Percentiles rank a stretch among this genome's conserved stretches.
Evolutionary conservation across 2,888 invertebrate genomes (phyloP).

Genomic region (Pterostichus madidus): DNA sequence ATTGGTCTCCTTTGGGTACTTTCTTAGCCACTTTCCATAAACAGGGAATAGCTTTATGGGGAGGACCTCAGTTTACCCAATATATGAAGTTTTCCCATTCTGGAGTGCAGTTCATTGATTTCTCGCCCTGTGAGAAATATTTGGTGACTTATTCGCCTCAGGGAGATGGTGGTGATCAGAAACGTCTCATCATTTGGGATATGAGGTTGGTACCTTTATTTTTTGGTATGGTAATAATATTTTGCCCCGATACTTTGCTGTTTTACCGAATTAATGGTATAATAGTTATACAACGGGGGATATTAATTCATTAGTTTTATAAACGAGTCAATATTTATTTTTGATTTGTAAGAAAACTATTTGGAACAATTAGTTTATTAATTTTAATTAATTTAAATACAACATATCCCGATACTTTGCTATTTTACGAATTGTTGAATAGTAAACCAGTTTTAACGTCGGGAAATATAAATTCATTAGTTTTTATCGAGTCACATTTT

Average conservation of each 20-base stretch:
- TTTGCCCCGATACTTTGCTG: conserved; percentile 67
- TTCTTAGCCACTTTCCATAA: conserved; percentile 98
- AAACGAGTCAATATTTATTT: conserved; percentile 8
- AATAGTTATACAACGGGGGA: conserved; percentile 51
- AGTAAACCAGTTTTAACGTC: conserved; percentile 41
- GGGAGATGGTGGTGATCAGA: conserved; percentile 84
- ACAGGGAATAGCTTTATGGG: conserved; percentile 98
- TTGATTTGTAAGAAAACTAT: not conserved
- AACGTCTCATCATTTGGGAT: conserved; percentile 97
- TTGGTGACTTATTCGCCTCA: conserved; percentile 96
- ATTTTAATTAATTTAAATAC: no score
- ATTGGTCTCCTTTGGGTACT: conserved; percentile 98
- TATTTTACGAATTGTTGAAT: conserved; percentile 41
- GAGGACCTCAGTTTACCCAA: conserved; percentile 94
- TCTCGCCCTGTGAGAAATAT: conserved; percentile 98
- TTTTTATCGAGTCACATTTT: not conserved
- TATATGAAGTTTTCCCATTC: conserved; percentile 94
- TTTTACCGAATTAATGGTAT: conserved; percentile 41
- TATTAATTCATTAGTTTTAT: conserved; percentile 14
- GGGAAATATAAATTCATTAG: conserved; percentile 40
- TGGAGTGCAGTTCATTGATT: conserved; percentile 96
- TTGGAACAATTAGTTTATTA: no score
- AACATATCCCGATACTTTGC: conserved; percentile 67
- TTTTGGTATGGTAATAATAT: not conserved
- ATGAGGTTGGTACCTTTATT: conserved; percentile 81